Evolutionary conservation across 2,113 vertebrate species (phyloP).

Genomic region (Oreochromis aureus): DNA sequence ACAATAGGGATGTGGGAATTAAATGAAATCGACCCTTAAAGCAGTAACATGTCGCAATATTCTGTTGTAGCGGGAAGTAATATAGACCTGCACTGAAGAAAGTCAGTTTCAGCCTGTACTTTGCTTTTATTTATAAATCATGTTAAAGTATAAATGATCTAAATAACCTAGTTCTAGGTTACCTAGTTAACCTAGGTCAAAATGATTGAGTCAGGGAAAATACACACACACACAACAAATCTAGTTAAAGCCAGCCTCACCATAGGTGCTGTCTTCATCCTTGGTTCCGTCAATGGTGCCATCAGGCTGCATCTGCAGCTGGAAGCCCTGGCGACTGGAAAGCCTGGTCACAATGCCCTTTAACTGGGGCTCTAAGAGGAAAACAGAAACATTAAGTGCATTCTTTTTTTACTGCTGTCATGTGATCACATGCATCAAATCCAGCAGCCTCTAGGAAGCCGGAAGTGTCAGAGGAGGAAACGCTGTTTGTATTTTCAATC

Average conservation of each 20-base stretch:
- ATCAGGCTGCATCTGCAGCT: slow-evolving; percentile 95
- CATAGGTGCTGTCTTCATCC: slow-evolving; percentile 86
- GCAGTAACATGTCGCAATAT: not conserved
- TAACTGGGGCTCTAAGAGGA: slow-evolving; percentile 91
- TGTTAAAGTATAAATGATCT: not conserved
- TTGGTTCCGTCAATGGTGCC: slow-evolving; percentile 96
- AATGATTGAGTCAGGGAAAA: not conserved
- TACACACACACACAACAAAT: not conserved
- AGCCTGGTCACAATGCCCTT: slow-evolving; percentile 99
- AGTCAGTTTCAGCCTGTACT: not conserved
- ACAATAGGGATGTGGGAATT: not conserved
- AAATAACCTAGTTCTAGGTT: not conserved
- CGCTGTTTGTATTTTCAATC: not conserved
- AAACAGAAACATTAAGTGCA: not conserved
- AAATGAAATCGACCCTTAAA: not conserved
- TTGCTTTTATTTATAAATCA: not conserved
- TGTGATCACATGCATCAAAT: not conserved
- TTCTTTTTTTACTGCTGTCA: not conserved
- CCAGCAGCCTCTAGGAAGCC: not conserved
- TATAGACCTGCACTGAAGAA: not conserved
- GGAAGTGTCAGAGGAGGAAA: slow-evolving; percentile 7
- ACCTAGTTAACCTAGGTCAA: not conserved
- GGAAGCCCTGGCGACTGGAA: slow-evolving; percentile 94
- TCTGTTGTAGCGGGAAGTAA: not conserved
- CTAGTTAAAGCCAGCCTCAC: slow-evolving; percentile 14